phyloP scores from a whole-genome alignment of 1,140 invertebrate species.

The Ceratoteleas bidentatus region DNA sequence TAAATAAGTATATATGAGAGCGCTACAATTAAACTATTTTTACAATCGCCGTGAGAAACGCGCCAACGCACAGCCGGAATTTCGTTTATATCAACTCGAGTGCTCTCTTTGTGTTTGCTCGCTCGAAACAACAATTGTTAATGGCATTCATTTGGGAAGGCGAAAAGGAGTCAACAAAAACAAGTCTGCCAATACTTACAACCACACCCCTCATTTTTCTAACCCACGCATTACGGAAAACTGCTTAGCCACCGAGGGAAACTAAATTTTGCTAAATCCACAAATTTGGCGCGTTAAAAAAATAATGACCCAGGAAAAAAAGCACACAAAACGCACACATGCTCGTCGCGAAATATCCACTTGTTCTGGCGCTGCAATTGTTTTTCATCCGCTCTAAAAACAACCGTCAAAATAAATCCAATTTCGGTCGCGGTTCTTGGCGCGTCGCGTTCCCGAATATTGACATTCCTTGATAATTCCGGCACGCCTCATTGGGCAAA shows the following conservation, averaged over 20 bases:
- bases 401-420: not conserved
- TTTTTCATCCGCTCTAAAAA: not conserved
- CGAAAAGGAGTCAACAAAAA: not conserved
- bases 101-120: slow-evolving; percentile 11
- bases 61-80: not conserved
- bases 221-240: no score
- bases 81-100: not conserved
- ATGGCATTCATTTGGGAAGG: slow-evolving; percentile 14
- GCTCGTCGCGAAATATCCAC: no score
- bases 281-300: no score
- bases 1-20: slow-evolving; percentile 49
- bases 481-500: not conserved
- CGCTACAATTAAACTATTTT: slow-evolving; percentile 52
- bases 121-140: slow-evolving; percentile 8
- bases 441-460: not conserved
- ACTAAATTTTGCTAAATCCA: no score
- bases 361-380: no score
- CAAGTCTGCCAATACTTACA: no score
- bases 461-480: not conserved
- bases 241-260: no score
- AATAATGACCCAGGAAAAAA: no score
- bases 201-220: no score
- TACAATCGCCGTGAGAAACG: slow-evolving; percentile 55
- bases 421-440: not conserved
- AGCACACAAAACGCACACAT: no score